Evolutionary conservation across 92 coral and sea anemone genomes (phyloP), one percentile per base, ranked within the genome.

Genomic region (Phenganax stokvisi): DNA sequence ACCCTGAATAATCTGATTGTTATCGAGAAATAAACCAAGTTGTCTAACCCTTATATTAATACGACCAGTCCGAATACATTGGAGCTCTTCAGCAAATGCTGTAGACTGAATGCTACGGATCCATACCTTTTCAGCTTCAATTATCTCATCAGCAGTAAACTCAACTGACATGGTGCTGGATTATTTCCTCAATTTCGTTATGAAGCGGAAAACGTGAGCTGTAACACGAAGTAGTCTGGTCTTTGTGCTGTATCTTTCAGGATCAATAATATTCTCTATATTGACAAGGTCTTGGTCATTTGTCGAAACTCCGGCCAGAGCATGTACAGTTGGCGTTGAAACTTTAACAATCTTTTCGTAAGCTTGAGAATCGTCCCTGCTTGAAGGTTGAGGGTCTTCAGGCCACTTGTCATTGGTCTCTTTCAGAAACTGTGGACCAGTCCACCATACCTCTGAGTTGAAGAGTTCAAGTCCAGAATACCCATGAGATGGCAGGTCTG

Each of bases 91-190:
- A 9, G 59, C 61, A 20, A 73, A 73, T 10, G 61, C 78, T 53
- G 78, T 73, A 1, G 78, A 73, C 29, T 76, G 80, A n/a, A 76
- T 76, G 61, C 55, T 31, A 5, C 68, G 3, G 68, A 76, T 56
- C 80, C 68, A 76, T 47, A 58, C 10, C 17, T 59, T 20, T 75
- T 75, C 79, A 54, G 79, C 79, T 74, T 74, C 74, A 28, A 6
- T 7, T 9, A 72, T 2, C 25, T 72, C 77, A 12, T 15, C 60
- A 15, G 77, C 77, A 12, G 7, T 62, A 17, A 62, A 9, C 13
- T 62, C 68, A 16, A 12, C 8, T n/a, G 68, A 62, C 6, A n/a
- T 62, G 9, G 68, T 62, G 10, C 68, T 17, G 2, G 29, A 9
- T 25, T 62, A 37, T 10, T 62, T 62, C 28, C 68, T 62, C 6